Conservation (phyloP, 2,797 vertebrate species). For the Clarias platycephalus region DNA sequence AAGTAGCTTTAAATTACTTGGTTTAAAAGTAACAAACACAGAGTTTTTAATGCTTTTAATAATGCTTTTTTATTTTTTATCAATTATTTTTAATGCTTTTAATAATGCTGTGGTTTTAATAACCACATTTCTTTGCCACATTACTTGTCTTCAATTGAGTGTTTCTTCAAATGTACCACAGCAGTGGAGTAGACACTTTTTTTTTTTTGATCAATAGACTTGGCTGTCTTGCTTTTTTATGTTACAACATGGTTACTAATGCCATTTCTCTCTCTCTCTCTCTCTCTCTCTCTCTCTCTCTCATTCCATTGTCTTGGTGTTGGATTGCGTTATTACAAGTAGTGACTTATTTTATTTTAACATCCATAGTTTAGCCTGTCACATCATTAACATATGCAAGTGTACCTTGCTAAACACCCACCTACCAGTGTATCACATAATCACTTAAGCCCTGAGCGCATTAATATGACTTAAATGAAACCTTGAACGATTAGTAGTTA, state of each 20-base stretch:
- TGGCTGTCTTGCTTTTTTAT: conserved; percentile 6
- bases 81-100: too few species aligned
- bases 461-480: background rate
- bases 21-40: too few species aligned
- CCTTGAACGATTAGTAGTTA: background rate
- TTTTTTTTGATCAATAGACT: conserved; percentile 43
- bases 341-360: conserved; percentile 45
- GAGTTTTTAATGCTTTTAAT: too few species aligned
- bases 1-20: too few species aligned
- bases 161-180: background rate
- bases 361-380: conserved; percentile 14
- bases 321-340: conserved; percentile 42
- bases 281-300: background rate
- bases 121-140: too few species aligned
- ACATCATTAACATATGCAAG: conserved; percentile 11
- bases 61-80: too few species aligned
- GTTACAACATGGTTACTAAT: conserved; percentile 26
- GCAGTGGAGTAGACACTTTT: background rate
- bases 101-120: too few species aligned
- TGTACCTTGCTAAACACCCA: background rate
- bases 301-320: background rate
- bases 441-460: background rate
- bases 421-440: background rate
- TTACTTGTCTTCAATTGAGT: conserved; percentile 1
- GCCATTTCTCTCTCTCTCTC: conserved; percentile 13